Percentiles rank a stretch among this genome's conserved stretches.
Evolutionary conservation across 2,888 invertebrate genomes (phyloP).

Genomic region (Electrophaes corylata): DNA sequence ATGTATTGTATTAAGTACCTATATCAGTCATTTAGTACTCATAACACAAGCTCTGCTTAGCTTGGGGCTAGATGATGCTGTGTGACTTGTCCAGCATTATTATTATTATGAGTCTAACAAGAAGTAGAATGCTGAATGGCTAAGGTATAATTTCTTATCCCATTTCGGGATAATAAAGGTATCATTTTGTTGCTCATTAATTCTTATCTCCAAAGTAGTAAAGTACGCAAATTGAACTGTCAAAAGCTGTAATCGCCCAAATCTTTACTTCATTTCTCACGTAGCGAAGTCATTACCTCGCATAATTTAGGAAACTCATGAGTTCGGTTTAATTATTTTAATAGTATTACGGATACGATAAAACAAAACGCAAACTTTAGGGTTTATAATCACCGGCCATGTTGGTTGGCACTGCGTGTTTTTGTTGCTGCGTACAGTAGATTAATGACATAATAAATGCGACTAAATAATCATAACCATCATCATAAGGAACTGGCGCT

Average conservation of each 20-base stretch:
- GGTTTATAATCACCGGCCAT: not conserved
- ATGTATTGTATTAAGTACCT: too few species aligned
- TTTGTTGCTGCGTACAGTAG: too few species aligned
- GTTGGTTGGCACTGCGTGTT: not conserved
- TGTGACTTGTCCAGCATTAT: too few species aligned
- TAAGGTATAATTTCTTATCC: not conserved
- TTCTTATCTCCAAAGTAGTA: constrained; percentile 22
- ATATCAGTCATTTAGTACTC: too few species aligned
- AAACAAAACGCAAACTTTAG: not conserved
- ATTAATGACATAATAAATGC: too few species aligned
- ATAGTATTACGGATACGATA: not conserved
- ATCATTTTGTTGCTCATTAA: constrained; percentile 20
- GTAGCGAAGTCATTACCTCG: not conserved
- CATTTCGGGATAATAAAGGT: constrained; percentile 1
- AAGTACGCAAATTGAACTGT: constrained; percentile 21
- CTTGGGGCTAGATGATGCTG: too few species aligned
- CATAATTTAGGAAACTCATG: not conserved
- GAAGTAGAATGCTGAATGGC: not conserved
- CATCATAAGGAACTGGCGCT: too few species aligned
- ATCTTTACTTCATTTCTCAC: constrained; percentile 18
- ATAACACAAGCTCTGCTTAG: too few species aligned
- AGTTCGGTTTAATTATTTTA: constrained; percentile 2
- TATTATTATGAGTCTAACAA: too few species aligned
- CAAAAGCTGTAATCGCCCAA: constrained; percentile 11
- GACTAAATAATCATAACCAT: too few species aligned